Evolutionary conservation across 2,797 vertebrate genomes (phyloP), one percentile per base, ranked within the genome.

Genomic region (Gallirallus australis): DNA sequence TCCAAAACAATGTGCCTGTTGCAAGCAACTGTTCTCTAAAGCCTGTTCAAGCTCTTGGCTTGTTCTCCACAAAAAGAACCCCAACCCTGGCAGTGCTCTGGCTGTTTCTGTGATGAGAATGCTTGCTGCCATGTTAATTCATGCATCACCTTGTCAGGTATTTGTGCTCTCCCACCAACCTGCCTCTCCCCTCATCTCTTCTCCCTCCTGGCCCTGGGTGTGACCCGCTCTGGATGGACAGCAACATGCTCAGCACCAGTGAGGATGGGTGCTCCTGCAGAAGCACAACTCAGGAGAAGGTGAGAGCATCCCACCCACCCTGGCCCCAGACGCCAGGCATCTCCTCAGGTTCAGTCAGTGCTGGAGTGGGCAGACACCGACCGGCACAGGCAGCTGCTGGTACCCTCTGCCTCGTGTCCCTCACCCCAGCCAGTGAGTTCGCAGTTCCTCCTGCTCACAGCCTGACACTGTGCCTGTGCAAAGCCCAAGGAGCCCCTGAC

Each of bases 281-380:
- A 45, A 85, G 25, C 15, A 82, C 18, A 82, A 7, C 37, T n/a
- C 16, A 2, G 45, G 53, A 27, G 52, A 83, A 40, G 33, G 5
- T 2, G 11, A 45, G 30, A 63, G 57, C 7, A 64, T 4, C 23
- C 27, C 17, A 40, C 4, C 11, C 35, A 4, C 1, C 0, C 60
- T 73, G 72, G 7, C 40, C 48, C 7, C 1, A 15, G 7, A 8
- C 2, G 0, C 15, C 17, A 23, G 47, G 47, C 42, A 8, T 5
- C 48, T 52, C 35, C 86, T 76, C 31, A 0, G 31, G 21, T 37
- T 11, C 53, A n/a, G 39, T 3, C 27, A 73, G 4, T 64, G 31
- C 31, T 65, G 59, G 18, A 42, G 42, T 19, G 57, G 45, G 50
- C 59, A 68, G 61, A 8, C 15, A 30, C 33, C 15, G 53, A 56